These are phyloP conservation scores for Caenorhabditis tropicalis DNA, from an alignment of 1,140 invertebrate species.

Conservation along the genomic window DNA sequence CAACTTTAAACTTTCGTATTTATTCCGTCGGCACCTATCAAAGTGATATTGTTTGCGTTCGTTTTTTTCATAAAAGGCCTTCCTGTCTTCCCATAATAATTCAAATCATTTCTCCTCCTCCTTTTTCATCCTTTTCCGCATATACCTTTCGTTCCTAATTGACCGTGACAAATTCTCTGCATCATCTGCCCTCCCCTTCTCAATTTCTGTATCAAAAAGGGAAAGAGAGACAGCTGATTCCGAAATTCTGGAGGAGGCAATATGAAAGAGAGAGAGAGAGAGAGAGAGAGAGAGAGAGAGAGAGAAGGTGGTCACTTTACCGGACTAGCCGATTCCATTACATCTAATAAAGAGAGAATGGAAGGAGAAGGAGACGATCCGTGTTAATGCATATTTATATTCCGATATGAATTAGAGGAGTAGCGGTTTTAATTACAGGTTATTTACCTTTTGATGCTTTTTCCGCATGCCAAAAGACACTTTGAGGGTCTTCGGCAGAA, in stretches of 20 bases:
- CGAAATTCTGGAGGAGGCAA: background rate
- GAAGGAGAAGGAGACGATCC: background rate
- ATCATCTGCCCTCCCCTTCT: background rate
- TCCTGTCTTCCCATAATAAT: constrained; percentile 1
- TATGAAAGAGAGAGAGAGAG: background rate
- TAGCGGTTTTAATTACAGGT: constrained; percentile 42
- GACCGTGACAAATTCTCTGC: constrained; percentile 30
- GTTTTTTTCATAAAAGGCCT: background rate
- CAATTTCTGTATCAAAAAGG: background rate
- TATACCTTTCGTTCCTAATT: constrained; percentile 11
- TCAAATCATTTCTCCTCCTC: background rate
- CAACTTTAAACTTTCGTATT: no score
- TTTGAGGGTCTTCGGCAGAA: background rate
- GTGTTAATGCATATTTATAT: constrained; percentile 16
- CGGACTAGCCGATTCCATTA: constrained; percentile 42
- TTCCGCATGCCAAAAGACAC: background rate
- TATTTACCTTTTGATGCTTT: background rate
- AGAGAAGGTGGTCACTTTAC: constrained; percentile 28
- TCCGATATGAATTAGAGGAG: background rate
- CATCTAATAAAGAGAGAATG: constrained; percentile 8
- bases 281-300: no score
- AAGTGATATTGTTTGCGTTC: background rate
- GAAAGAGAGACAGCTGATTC: background rate
- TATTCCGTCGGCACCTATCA: no score
- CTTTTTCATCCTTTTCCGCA: background rate